Evolutionary conservation across 1,140 invertebrate genomes (phyloP).

Genomic region (Brachionus paranguensis): DNA sequence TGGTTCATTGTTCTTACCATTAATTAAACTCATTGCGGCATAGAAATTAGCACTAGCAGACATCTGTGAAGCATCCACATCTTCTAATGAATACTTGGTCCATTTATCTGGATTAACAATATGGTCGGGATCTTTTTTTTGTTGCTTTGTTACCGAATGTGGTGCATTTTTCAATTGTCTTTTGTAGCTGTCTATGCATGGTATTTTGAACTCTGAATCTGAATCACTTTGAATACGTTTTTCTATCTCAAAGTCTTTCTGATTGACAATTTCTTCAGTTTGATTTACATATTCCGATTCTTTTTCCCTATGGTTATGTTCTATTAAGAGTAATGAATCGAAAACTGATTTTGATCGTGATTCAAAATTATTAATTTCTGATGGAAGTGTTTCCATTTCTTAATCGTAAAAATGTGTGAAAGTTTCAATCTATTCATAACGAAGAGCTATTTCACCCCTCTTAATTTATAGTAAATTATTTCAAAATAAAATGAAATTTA

Average conservation of each 20-base stretch:
- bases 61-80: conserved; percentile 7
- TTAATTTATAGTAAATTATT: background rate
- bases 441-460: conserved; percentile 35
- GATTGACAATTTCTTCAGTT: background rate
- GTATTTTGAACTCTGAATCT: conserved; percentile 8
- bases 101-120: conserved; percentile 9
- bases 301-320: background rate
- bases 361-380: conserved; percentile 1
- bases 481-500: background rate
- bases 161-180: background rate
- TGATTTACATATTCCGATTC: background rate
- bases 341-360: conserved; percentile 4
- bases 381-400: background rate
- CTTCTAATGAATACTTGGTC: conserved; percentile 26
- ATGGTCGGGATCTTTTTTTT: background rate
- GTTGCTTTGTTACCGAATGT: background rate
- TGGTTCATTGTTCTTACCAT: background rate
- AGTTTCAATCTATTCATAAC: background rate
- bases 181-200: background rate
- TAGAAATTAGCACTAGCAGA: background rate
- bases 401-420: background rate
- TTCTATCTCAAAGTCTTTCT: background rate
- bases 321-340: conserved; percentile 2
- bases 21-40: conserved; percentile 25
- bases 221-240: background rate